Conservation (phyloP, 2,888 invertebrate species). For the Eulithis prunata region DNA sequence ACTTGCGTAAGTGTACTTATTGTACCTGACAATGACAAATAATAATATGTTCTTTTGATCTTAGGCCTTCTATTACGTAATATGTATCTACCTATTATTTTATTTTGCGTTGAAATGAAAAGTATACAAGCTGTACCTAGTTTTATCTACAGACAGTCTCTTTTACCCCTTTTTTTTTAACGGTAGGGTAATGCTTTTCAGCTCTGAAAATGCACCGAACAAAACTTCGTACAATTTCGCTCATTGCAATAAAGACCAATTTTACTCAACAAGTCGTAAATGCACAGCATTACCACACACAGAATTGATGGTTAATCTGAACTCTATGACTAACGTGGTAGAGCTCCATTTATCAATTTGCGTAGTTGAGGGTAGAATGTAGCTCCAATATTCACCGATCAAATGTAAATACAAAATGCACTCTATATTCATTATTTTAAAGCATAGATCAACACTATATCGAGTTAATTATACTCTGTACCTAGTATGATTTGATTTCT, state of each 20-base stretch:
- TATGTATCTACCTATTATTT: no score
- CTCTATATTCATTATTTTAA: background rate
- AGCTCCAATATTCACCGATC: background rate
- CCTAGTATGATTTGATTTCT: background rate
- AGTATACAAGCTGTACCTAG: no score
- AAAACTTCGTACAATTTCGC: background rate
- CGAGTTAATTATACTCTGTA: background rate
- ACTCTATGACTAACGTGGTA: background rate
- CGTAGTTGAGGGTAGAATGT: background rate
- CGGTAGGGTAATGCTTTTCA: no score
- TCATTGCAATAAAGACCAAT: background rate
- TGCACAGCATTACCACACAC: background rate
- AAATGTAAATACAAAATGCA: constrained; percentile 1
- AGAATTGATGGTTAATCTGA: background rate
- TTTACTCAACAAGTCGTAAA: background rate
- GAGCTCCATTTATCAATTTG: background rate
- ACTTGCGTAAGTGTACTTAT: constrained; percentile 18
- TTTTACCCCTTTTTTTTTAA: no score
- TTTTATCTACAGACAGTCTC: no score
- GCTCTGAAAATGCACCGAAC: no score
- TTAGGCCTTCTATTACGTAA: background rate
- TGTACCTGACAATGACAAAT: constrained; percentile 1
- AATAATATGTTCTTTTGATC: background rate
- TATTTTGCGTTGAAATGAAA: no score
- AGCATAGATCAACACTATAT: background rate